Percentiles rank a stretch among this genome's conserved stretches.
Evolutionary conservation across 2,113 vertebrate genomes (phyloP).

Genomic region (Malurus elegans): DNA sequence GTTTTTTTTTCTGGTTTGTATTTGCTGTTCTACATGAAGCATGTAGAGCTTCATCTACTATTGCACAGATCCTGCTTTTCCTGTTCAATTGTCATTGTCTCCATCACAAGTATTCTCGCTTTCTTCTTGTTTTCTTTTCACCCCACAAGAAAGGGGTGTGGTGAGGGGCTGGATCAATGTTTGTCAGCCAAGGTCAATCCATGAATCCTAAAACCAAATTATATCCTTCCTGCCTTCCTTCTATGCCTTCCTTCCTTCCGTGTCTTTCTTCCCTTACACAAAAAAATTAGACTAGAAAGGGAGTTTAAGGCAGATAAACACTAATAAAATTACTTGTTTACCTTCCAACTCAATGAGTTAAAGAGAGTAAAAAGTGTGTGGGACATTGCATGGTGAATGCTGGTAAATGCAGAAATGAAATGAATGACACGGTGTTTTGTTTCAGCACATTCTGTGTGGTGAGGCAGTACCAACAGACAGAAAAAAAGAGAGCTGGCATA

Average conservation of each 20-base stretch:
- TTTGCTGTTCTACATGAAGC: neutral
- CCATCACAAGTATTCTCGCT: neutral
- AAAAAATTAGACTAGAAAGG: neutral
- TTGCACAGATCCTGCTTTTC: neutral
- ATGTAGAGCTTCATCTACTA: neutral
- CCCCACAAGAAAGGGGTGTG: neutral
- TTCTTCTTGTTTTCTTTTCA: neutral
- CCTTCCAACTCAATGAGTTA: neutral
- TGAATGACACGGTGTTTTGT: neutral
- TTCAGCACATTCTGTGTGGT: conserved; percentile 17
- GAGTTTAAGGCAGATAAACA: neutral
- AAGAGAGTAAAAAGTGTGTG: neutral
- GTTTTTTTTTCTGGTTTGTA: neutral
- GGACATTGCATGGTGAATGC: neutral
- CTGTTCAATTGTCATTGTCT: neutral
- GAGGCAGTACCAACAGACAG: neutral
- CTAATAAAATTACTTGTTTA: conserved; percentile 27
- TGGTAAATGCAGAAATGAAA: conserved; percentile 15
- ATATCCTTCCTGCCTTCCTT: neutral
- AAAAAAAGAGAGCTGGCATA: neutral
- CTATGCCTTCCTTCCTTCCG: too few species aligned
- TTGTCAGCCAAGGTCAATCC: neutral
- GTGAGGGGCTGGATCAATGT: neutral
- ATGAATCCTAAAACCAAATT: neutral
- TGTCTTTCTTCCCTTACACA: too few species aligned